Evolutionary conservation across 2,113 vertebrate genomes (phyloP).

Genomic region (Larimichthys crocea): DNA sequence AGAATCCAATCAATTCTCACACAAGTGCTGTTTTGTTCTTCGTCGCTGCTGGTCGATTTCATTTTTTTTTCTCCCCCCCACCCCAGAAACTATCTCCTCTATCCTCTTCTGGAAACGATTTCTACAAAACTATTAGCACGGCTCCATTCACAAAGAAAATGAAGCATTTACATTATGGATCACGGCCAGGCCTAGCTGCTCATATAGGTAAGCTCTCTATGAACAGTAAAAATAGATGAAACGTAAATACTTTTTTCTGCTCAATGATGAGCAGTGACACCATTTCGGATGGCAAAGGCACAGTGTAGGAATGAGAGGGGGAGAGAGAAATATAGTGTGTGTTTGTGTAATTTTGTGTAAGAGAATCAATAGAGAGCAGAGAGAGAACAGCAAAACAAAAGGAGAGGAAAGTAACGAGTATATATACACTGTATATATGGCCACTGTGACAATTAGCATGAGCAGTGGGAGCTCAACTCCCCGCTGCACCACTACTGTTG

Average conservation of each 20-base stretch:
- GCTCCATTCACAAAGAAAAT: neutral
- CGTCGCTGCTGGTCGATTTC: neutral
- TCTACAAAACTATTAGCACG: neutral
- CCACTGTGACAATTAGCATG: neutral
- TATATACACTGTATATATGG: neutral
- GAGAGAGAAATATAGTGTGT: too few relatives aligned
- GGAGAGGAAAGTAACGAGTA: neutral
- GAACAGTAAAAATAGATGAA: too few relatives aligned
- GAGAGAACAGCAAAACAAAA: neutral
- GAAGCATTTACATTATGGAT: neutral
- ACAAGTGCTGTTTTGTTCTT: neutral
- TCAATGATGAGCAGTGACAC: too few relatives aligned
- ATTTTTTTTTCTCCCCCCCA: neutral
- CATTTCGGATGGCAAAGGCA: too few relatives aligned
- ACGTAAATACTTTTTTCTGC: too few relatives aligned
- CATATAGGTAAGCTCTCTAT: neutral
- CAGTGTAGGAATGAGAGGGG: too few relatives aligned
- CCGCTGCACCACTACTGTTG: neutral
- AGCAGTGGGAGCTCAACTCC: neutral
- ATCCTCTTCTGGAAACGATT: neutral
- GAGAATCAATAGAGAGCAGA: neutral
- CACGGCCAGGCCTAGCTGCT: neutral
- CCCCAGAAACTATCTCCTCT: too few relatives aligned
- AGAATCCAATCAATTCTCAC: neutral
- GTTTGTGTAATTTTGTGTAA: neutral